Percentiles rank a stretch among this genome's conserved stretches.
Evolutionary conservation across 2,888 invertebrate species (phyloP).

Genomic region (Campoplex capitator): DNA sequence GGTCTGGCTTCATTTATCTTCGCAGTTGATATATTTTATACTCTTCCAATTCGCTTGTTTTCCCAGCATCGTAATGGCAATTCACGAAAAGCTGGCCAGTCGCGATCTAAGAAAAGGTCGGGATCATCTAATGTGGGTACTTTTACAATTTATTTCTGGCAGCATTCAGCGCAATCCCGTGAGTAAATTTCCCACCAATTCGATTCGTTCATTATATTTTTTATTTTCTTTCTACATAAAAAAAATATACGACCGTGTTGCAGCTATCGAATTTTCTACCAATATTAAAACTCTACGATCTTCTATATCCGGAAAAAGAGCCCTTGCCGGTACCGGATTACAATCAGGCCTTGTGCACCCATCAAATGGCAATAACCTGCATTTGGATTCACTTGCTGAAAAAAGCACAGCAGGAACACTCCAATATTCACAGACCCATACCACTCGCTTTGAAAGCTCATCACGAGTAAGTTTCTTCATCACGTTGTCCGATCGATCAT

Average conservation of each 20-base stretch:
- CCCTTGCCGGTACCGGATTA: conserved; percentile 95
- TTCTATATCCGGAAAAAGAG: conserved; percentile 96
- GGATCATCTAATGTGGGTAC: conserved; percentile 99
- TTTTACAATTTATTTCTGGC: conserved; percentile 98
- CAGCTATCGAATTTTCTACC: conserved; percentile 94
- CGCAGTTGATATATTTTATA: conserved; percentile 97
- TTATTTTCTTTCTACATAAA: no score
- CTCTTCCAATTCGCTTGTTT: conserved; percentile 97
- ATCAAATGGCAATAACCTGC: conserved; percentile 97
- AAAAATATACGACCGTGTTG: conserved; percentile 64
- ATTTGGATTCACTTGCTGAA: conserved; percentile 98
- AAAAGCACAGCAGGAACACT: conserved; percentile 95
- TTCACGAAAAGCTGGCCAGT: conserved; percentile 93
- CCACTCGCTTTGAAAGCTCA: conserved; percentile 93
- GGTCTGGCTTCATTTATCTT: conserved; percentile 97
- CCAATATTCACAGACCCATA: conserved; percentile 91
- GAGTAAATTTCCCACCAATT: conserved; percentile 76
- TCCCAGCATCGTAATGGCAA: conserved; percentile 94
- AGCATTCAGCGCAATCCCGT: conserved; percentile 97
- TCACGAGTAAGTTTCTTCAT: conserved; percentile 88
- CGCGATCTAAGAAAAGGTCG: conserved; percentile 94
- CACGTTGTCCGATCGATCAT: neutral
- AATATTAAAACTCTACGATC: conserved; percentile 95
- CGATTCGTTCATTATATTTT: neutral
- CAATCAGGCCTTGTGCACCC: conserved; percentile 93